Evolutionary conservation across 2,797 vertebrate species (phyloP).

Genomic region (Cirrhinus mrigala): DNA sequence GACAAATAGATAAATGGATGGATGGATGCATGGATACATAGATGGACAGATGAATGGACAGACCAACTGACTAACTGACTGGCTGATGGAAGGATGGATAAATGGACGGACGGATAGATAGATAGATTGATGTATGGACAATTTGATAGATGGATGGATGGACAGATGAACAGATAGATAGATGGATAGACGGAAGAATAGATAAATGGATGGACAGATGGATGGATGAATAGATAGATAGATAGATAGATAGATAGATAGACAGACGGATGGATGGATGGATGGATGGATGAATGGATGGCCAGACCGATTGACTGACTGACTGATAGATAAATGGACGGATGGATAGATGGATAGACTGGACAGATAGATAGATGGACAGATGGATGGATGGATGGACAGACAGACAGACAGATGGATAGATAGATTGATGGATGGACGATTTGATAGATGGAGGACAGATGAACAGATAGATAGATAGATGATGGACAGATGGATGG

Average conservation of each 20-base stretch:
- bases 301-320: too few species aligned
- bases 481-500: accelerated
- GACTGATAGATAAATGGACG: not conserved
- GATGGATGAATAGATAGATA: not conserved
- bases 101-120: accelerated
- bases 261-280: not conserved
- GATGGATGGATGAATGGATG: not conserved
- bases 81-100: accelerated
- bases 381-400: too few species aligned
- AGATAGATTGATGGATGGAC: accelerated
- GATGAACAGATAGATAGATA: accelerated
- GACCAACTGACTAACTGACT: too few species aligned
- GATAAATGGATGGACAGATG: accelerated
- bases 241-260: not conserved
- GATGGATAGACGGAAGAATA: not conserved
- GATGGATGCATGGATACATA: not conserved
- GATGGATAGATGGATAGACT: not conserved
- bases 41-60: too few species aligned
- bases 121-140: accelerated
- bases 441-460: accelerated
- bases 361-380: not conserved
- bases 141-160: not conserved
- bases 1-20: not conserved
- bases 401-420: too few species aligned
- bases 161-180: not conserved